phyloP scores from a whole-genome alignment of 2,113 vertebrate genomes.

The Scatophagus argus region DNA sequence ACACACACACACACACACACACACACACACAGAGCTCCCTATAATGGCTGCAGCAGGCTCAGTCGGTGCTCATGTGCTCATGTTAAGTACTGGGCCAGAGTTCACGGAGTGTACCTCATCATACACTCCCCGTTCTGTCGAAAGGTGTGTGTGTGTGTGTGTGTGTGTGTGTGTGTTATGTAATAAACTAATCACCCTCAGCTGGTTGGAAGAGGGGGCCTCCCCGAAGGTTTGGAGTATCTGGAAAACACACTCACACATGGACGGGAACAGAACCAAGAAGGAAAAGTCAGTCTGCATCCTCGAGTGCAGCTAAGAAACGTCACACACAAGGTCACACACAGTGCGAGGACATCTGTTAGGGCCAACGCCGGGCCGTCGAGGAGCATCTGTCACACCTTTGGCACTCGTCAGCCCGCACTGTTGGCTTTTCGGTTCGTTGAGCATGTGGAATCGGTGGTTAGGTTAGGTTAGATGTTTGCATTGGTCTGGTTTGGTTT shows the following conservation, averaged over 20 bases:
- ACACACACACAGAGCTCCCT: not conserved
- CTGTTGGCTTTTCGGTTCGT: too few relatives aligned
- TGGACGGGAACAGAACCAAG: slow-evolving; percentile 27
- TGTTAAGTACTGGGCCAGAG: slow-evolving; percentile 34
- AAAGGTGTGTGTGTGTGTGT: slow-evolving; percentile 34
- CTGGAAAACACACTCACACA: slow-evolving; percentile 38
- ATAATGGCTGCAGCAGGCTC: slow-evolving; percentile 17
- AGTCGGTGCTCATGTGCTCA: slow-evolving; percentile 17
- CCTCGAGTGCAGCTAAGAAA: slow-evolving; percentile 1
- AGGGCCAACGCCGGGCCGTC: too few relatives aligned
- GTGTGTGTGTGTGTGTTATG: slow-evolving; percentile 46
- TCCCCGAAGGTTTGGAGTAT: slow-evolving; percentile 57
- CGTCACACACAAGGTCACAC: slow-evolving; percentile 11
- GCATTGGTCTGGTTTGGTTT: too few relatives aligned
- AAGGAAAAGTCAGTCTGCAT: slow-evolving; percentile 17
- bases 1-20: slow-evolving; percentile 26
- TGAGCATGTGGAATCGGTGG: too few relatives aligned
- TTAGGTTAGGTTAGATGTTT: too few relatives aligned
- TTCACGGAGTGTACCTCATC: slow-evolving; percentile 37
- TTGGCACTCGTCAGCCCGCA: too few relatives aligned
- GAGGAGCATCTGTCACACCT: too few relatives aligned
- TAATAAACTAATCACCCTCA: slow-evolving; percentile 76
- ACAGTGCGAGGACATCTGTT: not conserved
- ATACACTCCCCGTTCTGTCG: slow-evolving; percentile 43
- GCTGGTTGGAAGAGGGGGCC: slow-evolving; percentile 56